Conservation (phyloP, 2,797 vertebrate species). For the Anguilla marmorata region DNA sequence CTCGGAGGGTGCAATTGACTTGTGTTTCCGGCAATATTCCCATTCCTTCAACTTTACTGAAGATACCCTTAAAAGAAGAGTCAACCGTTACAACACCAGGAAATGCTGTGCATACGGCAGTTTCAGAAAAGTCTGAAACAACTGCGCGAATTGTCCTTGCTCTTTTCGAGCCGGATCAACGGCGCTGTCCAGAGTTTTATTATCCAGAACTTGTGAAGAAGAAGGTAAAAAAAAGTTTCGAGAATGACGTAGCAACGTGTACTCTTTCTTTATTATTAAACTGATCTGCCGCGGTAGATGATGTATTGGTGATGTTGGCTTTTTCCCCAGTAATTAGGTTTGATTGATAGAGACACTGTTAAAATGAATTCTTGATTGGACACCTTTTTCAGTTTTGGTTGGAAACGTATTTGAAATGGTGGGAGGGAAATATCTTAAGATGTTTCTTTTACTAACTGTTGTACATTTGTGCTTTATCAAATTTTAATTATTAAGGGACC, state of each 20-base stretch:
- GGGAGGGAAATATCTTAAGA: not conserved
- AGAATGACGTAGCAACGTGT: not conserved
- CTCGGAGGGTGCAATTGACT: constrained; percentile 78
- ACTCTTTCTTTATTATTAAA: not conserved
- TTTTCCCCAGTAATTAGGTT: not conserved
- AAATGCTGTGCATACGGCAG: not conserved
- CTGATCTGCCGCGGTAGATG: not conserved
- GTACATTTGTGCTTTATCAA: not conserved
- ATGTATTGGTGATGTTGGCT: not conserved
- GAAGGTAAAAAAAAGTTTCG: constrained; percentile 53
- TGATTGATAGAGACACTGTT: not conserved
- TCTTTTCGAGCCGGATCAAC: constrained; percentile 83
- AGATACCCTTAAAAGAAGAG: constrained; percentile 49
- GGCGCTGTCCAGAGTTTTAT: constrained; percentile 85
- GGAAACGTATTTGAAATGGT: no score
- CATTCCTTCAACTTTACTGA: constrained; percentile 62
- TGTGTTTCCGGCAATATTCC: constrained; percentile 61
- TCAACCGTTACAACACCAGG: constrained; percentile 48
- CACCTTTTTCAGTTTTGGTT: not conserved
- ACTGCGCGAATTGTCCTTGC: constrained; percentile 73
- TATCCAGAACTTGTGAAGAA: constrained; percentile 80
- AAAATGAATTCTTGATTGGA: not conserved
- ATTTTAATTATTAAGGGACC: not conserved
- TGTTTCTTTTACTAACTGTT: not conserved
- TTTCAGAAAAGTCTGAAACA: constrained; percentile 40